Evolutionary conservation across 1,140 invertebrate species (phyloP).

Genomic region (Drosophila prosaltans): DNA sequence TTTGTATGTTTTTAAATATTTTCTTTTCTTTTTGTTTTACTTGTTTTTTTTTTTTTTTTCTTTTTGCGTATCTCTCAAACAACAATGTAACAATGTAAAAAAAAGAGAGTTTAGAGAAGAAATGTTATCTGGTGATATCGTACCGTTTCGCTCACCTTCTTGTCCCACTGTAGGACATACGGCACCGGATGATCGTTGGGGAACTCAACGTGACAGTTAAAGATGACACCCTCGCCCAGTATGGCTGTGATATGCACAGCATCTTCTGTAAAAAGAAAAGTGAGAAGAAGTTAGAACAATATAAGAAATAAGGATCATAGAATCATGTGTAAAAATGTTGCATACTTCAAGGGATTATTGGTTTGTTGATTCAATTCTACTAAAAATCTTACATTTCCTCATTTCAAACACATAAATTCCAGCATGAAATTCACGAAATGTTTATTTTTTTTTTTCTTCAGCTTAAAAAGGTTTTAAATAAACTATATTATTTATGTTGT

Average conservation of each 20-base stretch:
- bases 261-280: slow-evolving; percentile 86
- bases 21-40: slow-evolving; percentile 54
- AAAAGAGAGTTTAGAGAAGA: slow-evolving; percentile 88
- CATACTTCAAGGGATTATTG: no score
- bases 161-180: slow-evolving; percentile 98
- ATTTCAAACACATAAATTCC: no score
- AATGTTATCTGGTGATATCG: slow-evolving; percentile 86
- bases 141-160: slow-evolving; percentile 98
- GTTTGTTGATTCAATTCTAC: no score
- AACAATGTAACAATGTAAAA: slow-evolving; percentile 69
- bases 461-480: no score
- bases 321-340: no score
- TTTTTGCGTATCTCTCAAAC: slow-evolving; percentile 75
- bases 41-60: slow-evolving; percentile 72
- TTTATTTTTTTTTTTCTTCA: no score
- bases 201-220: slow-evolving; percentile 98
- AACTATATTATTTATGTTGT: no score
- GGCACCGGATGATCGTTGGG: slow-evolving; percentile 96
- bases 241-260: slow-evolving; percentile 97
- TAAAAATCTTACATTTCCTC: no score
- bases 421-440: no score
- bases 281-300: no score
- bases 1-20: neutral
- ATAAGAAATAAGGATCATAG: no score
- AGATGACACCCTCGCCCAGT: slow-evolving; percentile 96